Conservation (phyloP, 2,113 vertebrate genomes). For the Ariopsis seemanni region DNA sequence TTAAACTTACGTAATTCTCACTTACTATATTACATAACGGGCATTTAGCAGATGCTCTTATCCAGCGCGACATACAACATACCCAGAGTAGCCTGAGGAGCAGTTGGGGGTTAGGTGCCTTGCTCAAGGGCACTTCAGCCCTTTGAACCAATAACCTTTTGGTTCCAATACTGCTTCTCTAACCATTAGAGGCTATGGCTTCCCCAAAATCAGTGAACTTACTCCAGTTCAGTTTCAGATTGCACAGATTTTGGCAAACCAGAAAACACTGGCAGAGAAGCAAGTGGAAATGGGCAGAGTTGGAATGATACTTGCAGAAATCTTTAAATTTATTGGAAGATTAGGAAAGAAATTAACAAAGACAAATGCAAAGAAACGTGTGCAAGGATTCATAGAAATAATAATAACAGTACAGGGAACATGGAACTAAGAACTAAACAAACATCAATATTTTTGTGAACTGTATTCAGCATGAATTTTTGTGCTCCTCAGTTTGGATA, state of each 20-base stretch:
- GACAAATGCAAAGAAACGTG: background rate
- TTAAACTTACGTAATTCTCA: background rate
- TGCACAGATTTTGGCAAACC: background rate
- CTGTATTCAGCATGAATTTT: background rate
- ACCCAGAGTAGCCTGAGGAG: too few species aligned
- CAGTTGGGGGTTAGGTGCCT: too few species aligned
- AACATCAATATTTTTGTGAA: background rate
- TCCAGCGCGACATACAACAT: too few species aligned
- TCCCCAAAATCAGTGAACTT: background rate
- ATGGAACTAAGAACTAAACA: background rate
- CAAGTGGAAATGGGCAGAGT: background rate
- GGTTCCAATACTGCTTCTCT: too few species aligned
- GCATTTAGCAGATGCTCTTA: too few species aligned
- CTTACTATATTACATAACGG: background rate
- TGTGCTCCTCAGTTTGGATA: background rate
- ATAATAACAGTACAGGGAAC: background rate
- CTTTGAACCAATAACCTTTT: too few species aligned
- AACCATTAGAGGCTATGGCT: too few species aligned
- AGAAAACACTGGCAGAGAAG: background rate
- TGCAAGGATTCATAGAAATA: background rate
- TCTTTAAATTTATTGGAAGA: background rate
- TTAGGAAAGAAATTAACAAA: background rate
- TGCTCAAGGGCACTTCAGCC: too few species aligned
- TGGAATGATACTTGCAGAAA: background rate
- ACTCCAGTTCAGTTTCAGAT: background rate